phyloP scores from a whole-genome alignment of 2,113 vertebrate genomes.

The Forbesichthys agassizii region DNA sequence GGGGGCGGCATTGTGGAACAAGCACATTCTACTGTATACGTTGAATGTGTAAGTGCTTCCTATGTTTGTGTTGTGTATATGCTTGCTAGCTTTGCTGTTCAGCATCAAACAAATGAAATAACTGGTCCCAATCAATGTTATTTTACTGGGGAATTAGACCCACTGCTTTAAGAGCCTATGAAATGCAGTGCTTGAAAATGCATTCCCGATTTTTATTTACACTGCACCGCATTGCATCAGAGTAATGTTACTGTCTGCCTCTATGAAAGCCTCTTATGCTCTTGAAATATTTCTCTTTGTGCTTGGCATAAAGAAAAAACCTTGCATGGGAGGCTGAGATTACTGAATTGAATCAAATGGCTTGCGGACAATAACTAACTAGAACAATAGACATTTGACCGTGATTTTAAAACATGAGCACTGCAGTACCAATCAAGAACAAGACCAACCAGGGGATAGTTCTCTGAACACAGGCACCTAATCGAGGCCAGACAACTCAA shows the following conservation, averaged over 20 bases:
- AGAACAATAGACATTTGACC: too few species aligned
- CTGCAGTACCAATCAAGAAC: too few species aligned
- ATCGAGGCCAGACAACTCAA: too few species aligned
- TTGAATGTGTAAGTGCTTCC: too few species aligned
- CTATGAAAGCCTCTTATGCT: constrained; percentile 6
- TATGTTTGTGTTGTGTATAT: too few species aligned
- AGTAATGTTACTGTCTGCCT: constrained; percentile 1
- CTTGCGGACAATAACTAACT: too few species aligned
- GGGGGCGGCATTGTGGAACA: background rate
- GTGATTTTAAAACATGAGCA: too few species aligned
- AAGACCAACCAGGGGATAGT: too few species aligned
- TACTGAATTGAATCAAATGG: background rate
- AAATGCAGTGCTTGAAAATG: constrained; percentile 21
- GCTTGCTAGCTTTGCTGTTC: background rate
- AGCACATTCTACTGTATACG: background rate
- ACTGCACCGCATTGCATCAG: constrained; percentile 24
- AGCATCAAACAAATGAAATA: background rate
- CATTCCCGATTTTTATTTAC: constrained; percentile 39
- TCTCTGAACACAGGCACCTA: too few species aligned
- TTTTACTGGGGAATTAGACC: background rate
- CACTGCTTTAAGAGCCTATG: constrained; percentile 13
- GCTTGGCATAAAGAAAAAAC: constrained; percentile 13
- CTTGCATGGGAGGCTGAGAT: constrained; percentile 20
- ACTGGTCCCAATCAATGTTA: background rate
- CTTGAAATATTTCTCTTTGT: constrained; percentile 39